phyloP scores from a whole-genome alignment of 2,797 vertebrate species.

The Melanotaenia pygmaea region DNA sequence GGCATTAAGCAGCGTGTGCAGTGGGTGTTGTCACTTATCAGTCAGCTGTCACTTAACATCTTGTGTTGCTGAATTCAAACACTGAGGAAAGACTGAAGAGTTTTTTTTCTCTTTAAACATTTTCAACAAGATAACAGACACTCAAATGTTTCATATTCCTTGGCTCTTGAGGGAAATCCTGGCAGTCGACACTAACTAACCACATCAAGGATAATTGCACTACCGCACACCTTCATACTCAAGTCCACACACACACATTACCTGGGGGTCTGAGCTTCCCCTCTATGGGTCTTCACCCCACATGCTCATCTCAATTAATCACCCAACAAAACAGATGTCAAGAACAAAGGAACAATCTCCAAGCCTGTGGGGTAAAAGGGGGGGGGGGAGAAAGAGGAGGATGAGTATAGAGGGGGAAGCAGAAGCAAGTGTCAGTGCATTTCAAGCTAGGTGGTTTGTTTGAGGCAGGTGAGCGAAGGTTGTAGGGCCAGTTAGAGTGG shows the following conservation, averaged over 20 bases:
- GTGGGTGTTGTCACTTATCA: conserved; percentile 50
- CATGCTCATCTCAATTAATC: conserved; percentile 81
- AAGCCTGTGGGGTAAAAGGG: conserved; percentile 69
- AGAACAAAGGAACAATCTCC: conserved; percentile 77
- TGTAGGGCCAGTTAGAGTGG: conserved; percentile 24
- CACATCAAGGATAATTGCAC: conserved; percentile 55
- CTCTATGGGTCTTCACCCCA: conserved; percentile 69
- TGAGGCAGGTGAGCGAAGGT: conserved; percentile 45
- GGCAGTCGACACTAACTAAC: conserved; percentile 58
- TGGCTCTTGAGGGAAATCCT: conserved; percentile 48
- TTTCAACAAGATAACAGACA: conserved; percentile 46
- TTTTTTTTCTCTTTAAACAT: conserved; percentile 26
- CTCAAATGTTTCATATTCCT: conserved; percentile 47
- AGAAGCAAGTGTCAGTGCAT: conserved; percentile 24
- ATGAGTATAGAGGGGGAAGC: conserved; percentile 21
- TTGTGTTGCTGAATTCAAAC: conserved; percentile 36
- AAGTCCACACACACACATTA: conserved; percentile 50
- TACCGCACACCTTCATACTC: conserved; percentile 29
- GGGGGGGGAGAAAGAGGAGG: conserved; percentile 12
- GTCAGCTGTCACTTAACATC: conserved; percentile 56
- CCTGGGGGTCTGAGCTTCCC: conserved; percentile 74
- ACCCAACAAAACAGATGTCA: conserved; percentile 83
- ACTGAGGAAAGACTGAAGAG: conserved; percentile 20
- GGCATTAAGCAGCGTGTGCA: conserved; percentile 29
- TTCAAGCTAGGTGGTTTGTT: conserved; percentile 22